Conservation (phyloP, 2,797 vertebrate species). For the Momotus momota region DNA sequence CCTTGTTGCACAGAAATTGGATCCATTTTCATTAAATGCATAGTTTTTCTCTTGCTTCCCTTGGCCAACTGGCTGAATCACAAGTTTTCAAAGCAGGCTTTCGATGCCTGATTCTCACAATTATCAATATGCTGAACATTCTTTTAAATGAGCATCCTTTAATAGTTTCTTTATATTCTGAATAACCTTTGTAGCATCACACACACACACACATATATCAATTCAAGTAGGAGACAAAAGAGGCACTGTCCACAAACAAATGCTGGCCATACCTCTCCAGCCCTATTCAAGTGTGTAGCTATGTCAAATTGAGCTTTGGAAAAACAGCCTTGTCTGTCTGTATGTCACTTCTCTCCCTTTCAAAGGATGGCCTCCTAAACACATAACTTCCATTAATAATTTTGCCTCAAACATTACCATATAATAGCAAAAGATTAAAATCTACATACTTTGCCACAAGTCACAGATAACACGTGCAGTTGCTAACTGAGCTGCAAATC, state of each 20-base stretch:
- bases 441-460: not conserved
- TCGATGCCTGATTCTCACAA: not conserved
- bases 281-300: not conserved
- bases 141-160: not conserved
- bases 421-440: not conserved
- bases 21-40: not conserved
- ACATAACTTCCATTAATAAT: not conserved
- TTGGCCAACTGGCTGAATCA: not conserved
- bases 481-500: not conserved
- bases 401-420: not conserved
- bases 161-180: not conserved
- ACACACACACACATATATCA: rapidly evolving
- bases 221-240: not conserved
- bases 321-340: not conserved
- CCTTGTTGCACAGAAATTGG: not conserved
- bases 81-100: not conserved
- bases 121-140: not conserved
- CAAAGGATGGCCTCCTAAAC: not conserved
- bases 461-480: rapidly evolving
- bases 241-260: not conserved
- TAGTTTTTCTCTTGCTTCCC: not conserved
- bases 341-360: not conserved
- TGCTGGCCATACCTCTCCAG: not conserved
- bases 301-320: not conserved
- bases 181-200: not conserved